These are phyloP conservation scores for Corythornis madagascariensis DNA, from an alignment of 2,113 vertebrate species.

Conservation along the genomic window DNA sequence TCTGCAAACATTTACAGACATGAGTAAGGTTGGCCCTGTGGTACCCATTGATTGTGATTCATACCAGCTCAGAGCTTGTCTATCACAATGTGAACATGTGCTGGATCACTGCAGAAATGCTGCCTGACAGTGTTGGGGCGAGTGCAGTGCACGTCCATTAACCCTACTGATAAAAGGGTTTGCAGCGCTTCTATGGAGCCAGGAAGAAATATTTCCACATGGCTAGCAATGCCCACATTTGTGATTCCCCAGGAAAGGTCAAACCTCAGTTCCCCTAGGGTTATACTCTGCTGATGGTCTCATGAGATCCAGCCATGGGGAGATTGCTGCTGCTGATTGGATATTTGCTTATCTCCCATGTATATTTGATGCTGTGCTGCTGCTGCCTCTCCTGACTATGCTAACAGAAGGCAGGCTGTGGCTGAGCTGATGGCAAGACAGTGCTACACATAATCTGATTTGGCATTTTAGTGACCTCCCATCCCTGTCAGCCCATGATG, in stretches of 20 bases:
- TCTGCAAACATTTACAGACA: conserved; percentile 4
- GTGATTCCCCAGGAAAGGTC: background rate
- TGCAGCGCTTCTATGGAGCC: accelerated
- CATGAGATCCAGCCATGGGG: background rate
- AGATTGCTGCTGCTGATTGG: background rate
- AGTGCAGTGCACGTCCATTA: background rate
- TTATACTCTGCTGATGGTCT: background rate
- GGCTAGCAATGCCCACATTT: background rate
- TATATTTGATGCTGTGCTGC: background rate
- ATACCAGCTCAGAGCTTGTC: background rate
- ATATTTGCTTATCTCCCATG: background rate
- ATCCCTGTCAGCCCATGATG: accelerated
- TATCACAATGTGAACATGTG: background rate
- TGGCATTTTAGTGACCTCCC: background rate
- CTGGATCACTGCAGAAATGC: background rate
- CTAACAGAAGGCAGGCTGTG: background rate
- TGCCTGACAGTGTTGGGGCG: background rate
- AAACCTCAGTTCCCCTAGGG: background rate
- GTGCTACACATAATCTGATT: background rate
- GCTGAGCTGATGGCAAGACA: background rate
- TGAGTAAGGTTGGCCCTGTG: background rate
- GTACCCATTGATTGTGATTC: background rate
- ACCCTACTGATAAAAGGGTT: background rate
- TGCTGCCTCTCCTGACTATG: background rate
- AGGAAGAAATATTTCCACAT: background rate